phyloP scores from a whole-genome alignment of 2,113 vertebrate genomes.

The Spea bombifrons region DNA sequence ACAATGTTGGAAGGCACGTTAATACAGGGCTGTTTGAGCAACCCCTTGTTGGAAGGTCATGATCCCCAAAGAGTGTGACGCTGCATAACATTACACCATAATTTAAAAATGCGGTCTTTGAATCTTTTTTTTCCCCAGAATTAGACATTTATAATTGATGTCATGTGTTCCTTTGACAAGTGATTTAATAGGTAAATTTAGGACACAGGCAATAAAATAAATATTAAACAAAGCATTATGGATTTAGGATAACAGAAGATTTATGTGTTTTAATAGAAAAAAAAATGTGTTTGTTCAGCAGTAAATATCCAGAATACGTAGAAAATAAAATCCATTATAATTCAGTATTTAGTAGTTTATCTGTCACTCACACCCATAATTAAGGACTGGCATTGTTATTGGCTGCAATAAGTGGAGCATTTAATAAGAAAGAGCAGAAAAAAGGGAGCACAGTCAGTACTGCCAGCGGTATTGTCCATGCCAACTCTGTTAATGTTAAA shows the following conservation, averaged over 20 bases:
- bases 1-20: too few species aligned
- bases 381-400: conserved; percentile 40
- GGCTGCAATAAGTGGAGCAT: conserved; percentile 42
- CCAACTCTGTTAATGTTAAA: background rate
- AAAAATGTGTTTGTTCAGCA: background rate
- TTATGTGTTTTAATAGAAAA: background rate
- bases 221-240: too few species aligned
- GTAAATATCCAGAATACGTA: conserved; percentile 12
- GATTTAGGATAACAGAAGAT: background rate
- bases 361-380: conserved; percentile 48
- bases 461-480: conserved; percentile 15
- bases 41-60: too few species aligned
- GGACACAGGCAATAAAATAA: too few species aligned
- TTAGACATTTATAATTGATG: too few species aligned
- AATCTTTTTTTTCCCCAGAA: too few species aligned
- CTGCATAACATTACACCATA: too few species aligned
- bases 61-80: too few species aligned
- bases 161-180: too few species aligned
- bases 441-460: conserved; percentile 48
- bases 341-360: conserved; percentile 44
- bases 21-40: too few species aligned
- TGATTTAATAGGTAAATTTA: too few species aligned
- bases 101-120: too few species aligned
- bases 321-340: conserved; percentile 47
- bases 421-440: conserved; percentile 40